Evolutionary conservation across 1,140 invertebrate species (phyloP).

Genomic region (Neodiprion lecontei): DNA sequence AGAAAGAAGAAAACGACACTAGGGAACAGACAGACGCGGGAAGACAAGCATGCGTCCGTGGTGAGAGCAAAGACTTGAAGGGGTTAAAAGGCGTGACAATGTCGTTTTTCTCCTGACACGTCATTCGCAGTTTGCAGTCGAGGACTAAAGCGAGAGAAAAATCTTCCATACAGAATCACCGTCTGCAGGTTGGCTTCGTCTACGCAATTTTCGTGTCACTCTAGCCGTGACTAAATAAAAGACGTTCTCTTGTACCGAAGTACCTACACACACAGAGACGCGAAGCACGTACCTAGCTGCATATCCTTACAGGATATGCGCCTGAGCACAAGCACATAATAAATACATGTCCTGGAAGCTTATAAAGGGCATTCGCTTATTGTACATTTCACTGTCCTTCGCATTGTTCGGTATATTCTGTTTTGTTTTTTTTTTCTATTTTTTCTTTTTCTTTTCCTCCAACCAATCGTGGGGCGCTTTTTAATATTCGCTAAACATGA

Average conservation of each 20-base stretch:
- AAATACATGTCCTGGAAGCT: not conserved
- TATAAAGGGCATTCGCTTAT: not conserved
- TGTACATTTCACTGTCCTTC: not conserved
- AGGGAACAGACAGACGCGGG: not conserved
- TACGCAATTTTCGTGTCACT: conserved; percentile 7
- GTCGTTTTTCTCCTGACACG: not conserved
- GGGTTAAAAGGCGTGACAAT: conserved; percentile 4
- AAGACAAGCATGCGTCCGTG: not conserved
- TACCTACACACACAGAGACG: not conserved
- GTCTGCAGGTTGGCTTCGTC: not conserved
- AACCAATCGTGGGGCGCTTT: not conserved
- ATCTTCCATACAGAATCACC: not conserved
- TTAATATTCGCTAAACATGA: conserved; percentile 5
- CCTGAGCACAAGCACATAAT: too few relatives aligned
- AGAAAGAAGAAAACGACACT: not conserved
- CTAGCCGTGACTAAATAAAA: conserved; percentile 2
- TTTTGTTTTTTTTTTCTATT: not conserved
- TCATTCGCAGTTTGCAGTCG: conserved; percentile 3
- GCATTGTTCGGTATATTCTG: too few relatives aligned
- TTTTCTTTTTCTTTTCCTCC: not conserved
- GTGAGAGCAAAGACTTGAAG: not conserved
- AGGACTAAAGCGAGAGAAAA: not conserved
- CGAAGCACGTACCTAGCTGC: not conserved
- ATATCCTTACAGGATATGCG: too few relatives aligned
- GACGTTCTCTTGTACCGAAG: not conserved